Evolutionary conservation across 2,888 invertebrate species (phyloP).

Genomic region (Trachelus iudaicus): DNA sequence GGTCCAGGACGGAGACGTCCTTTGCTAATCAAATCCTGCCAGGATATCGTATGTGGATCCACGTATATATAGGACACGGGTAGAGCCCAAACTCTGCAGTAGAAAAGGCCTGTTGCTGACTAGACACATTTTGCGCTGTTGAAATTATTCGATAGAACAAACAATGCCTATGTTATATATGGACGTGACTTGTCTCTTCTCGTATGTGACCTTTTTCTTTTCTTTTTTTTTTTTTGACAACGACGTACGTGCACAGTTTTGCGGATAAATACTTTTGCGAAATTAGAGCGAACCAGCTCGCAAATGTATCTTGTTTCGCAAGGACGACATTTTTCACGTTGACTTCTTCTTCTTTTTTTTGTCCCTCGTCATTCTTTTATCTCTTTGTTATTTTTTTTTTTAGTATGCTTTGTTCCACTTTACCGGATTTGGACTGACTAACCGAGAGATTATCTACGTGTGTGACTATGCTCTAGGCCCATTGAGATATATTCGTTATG

Average conservation of each 20-base stretch:
- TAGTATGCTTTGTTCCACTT: neutral
- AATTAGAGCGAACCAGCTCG: neutral
- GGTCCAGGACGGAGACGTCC: neutral
- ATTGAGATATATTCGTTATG: neutral
- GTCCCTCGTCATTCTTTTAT: neutral
- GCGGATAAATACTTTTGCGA: neutral
- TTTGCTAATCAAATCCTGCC: neutral
- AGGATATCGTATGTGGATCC: neutral
- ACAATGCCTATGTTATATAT: neutral
- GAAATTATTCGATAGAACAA: neutral
- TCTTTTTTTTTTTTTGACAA: neutral
- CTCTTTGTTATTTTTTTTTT: neutral
- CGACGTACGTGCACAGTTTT: neutral
- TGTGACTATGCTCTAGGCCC: neutral
- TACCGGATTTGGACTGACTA: neutral
- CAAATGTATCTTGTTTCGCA: neutral
- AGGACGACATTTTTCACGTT: neutral
- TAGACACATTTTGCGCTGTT: neutral
- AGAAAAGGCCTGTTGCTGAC: neutral
- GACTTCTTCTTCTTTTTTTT: conserved; percentile 5
- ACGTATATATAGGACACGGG: neutral
- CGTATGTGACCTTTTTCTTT: neutral
- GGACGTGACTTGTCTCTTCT: neutral
- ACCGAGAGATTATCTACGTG: neutral
- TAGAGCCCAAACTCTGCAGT: neutral